A percentile compares a stretch with the other conserved stretches of the same genome.
Evolutionary conservation across 2,797 vertebrate genomes (phyloP).

Genomic region (Apodemus agrarius): DNA sequence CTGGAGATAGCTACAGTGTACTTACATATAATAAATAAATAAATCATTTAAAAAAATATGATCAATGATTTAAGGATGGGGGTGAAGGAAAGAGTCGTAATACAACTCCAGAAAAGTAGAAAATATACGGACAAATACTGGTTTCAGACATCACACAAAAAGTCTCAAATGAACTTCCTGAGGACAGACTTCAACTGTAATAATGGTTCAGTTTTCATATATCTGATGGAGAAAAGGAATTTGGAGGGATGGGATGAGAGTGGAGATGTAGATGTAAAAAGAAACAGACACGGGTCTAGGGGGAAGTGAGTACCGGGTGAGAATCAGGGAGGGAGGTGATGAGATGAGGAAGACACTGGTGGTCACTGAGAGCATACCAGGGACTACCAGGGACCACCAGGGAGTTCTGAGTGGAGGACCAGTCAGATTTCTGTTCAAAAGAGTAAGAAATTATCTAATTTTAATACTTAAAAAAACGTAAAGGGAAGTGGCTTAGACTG

Average conservation of each 20-base stretch:
- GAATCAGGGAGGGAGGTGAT: too few relatives aligned
- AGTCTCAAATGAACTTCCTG: neutral
- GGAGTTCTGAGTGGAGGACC: neutral
- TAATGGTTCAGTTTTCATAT: neutral
- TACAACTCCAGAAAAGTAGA: neutral
- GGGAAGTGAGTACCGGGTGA: neutral
- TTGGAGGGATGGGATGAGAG: neutral
- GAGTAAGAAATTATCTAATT: neutral
- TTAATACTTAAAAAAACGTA: neutral
- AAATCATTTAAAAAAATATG: neutral
- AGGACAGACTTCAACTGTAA: neutral
- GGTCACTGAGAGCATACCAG: too few relatives aligned
- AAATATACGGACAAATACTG: neutral
- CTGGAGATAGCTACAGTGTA: too few relatives aligned
- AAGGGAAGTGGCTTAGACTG: neutral
- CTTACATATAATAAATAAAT: too few relatives aligned
- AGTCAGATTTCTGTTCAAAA: neutral
- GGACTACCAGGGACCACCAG: neutral
- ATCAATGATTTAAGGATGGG: neutral
- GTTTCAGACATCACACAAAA: neutral
- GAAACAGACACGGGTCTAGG: neutral
- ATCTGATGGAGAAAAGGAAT: neutral
- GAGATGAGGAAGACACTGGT: too few relatives aligned
- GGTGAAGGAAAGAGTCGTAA: neutral
- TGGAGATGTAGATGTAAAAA: neutral